Evolutionary conservation across 2,113 vertebrate species (phyloP).

Genomic region (Tupaia chinensis): DNA sequence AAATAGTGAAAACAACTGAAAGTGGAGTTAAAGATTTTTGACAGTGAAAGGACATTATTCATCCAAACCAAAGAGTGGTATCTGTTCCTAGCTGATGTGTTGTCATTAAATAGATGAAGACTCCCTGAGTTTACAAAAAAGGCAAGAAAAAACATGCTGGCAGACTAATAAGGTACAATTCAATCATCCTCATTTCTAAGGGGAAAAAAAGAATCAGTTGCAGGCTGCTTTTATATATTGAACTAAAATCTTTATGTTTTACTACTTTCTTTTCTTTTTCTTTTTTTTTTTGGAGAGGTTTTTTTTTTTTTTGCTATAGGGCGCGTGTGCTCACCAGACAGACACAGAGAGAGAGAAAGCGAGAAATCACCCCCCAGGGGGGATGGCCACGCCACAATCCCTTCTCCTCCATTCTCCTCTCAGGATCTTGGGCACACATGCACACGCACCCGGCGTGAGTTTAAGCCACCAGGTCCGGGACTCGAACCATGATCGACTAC

Average conservation of each 20-base stretch:
- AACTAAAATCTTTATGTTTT: constrained; percentile 35
- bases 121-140: not conserved
- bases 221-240: not conserved
- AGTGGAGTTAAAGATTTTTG: not conserved
- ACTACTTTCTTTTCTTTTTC: not conserved
- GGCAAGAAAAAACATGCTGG: not conserved
- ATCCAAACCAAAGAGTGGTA: not conserved
- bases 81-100: not conserved
- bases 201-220: not conserved
- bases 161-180: not conserved
- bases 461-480: too few species aligned
- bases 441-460: too few species aligned
- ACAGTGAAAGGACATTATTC: not conserved
- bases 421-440: too few species aligned
- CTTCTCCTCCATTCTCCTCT: too few species aligned
- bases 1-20: not conserved
- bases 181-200: not conserved
- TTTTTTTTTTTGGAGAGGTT: too few species aligned
- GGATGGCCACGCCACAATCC: too few species aligned
- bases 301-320: too few species aligned
- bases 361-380: too few species aligned
- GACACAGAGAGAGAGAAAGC: too few species aligned
- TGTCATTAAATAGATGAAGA: not conserved
- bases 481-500: too few species aligned
- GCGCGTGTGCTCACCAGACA: too few species aligned